Conservation (phyloP, 1,140 invertebrate genomes). For the Zelostemma sp. region DNA sequence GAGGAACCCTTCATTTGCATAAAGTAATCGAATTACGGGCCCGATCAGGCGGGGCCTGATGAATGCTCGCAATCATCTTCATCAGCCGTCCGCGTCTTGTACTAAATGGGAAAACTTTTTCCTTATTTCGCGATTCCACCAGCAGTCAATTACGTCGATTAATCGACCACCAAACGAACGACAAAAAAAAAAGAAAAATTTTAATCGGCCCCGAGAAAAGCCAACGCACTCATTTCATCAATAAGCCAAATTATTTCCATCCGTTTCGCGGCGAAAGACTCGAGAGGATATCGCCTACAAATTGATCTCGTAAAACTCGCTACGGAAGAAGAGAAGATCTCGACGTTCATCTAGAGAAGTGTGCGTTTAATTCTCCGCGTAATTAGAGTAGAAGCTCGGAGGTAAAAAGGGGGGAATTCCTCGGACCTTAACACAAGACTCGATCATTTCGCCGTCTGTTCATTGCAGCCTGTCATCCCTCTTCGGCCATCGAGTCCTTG, state of each 20-base stretch:
- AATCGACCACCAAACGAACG: background rate
- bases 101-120: background rate
- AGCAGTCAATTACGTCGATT: background rate
- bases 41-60: background rate
- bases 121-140: background rate
- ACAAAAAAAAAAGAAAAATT: too few relatives aligned
- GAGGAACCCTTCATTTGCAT: background rate
- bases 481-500: slow-evolving; percentile 25
- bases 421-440: slow-evolving; percentile 1
- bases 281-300: background rate
- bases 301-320: slow-evolving; percentile 1
- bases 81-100: background rate
- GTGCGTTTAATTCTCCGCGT: slow-evolving; percentile 9
- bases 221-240: background rate
- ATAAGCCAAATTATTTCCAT: background rate
- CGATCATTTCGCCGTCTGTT: slow-evolving; percentile 21
- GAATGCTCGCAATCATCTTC: background rate
- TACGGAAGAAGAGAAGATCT: background rate
- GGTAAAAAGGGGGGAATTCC: slow-evolving; percentile 6
- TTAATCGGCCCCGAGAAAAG: too few relatives aligned
- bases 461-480: slow-evolving; percentile 27
- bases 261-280: background rate
- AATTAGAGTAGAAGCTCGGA: slow-evolving; percentile 18
- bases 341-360: background rate
- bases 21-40: slow-evolving; percentile 6